Evolutionary conservation across 2,888 invertebrate genomes (phyloP), one percentile per base, ranked within the genome.

Genomic region (Drosophila bunnanda): DNA sequence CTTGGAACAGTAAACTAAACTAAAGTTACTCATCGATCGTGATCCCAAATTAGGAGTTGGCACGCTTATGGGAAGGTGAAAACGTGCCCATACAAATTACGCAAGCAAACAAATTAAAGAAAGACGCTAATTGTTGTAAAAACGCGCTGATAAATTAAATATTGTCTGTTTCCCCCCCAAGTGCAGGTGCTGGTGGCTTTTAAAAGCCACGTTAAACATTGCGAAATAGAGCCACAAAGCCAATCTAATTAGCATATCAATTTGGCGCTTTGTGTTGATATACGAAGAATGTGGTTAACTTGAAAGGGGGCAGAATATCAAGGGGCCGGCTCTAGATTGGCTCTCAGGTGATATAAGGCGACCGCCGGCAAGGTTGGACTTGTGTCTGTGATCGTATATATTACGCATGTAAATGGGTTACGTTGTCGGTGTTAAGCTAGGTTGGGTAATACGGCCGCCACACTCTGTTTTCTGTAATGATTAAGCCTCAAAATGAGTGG

Each of bases 11-110:
- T n/a, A 5, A 30, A 8, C 17, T 17, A 12, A 5, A 25, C 25
- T 4, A 6, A n/a, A 32, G 17, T 62, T 55, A 52, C 44, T 71
- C 74, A 74, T 52, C 39, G 41, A 46, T 62, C 62, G 55, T 72
- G 72, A 44, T 39, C 8, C 56, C 50, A 13, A 39, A 53, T 54
- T 61, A 34, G 39, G 50, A 59, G 36, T 13, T 34, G 79, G 75
- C 86, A 82, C 82, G 80, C 73, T 82, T 88, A 56, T 77, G 52
- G 69, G 36, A 32, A 52, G 71, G 67, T 67, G 68, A 84, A 76
- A 82, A 84, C 82, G 82, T 82, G 88, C 38, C 46, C 43, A 28
- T 34, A 54, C 52, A 66, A 71, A 81, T 74, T 59, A 38, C 50
- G 28, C 54, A 48, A 78, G 28, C 54, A 48, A 78, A 43, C 54